Evolutionary conservation across 2,888 invertebrate species (phyloP), one percentile per base, ranked within the genome.

Genomic region (Smittia aterrima): DNA sequence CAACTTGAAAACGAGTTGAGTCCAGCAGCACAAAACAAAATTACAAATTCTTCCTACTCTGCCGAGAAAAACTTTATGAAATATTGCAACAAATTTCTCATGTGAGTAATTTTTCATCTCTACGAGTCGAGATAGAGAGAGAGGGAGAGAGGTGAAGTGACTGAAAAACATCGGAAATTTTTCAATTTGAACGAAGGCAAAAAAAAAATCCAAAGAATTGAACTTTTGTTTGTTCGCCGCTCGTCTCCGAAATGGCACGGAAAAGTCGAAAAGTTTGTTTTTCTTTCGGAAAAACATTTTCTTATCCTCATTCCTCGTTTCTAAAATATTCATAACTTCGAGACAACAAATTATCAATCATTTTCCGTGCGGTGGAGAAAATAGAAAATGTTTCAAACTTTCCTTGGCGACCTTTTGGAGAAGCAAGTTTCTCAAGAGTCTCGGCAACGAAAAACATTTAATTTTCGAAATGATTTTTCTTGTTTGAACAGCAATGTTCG

Each of bases 301-400:
- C 4, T 58, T 22, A 16, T 47, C 32, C 32, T 32, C 32, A 3
- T 16, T 38, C 4, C 13, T 47, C 13, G 13, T 7, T 47, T 47
- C 20, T 22, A 22, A 58, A 58, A 20, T 58, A 58, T 58, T 58
- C 58, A 58, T 58, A 58, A 58, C 58, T 58, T 58, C 58, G n/a
- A 47, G n/a, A 58, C 58, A 58, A 58, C 58, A 58, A 58, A 58
- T 58, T 58, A 58, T 58, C 58, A 58, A 58, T 58, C 58, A 58
- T 7, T 58, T 58, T 47, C n/a, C 47, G 3, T 47, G 47, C 47
- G 13, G 13, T 11, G 47, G 47, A 9, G 32, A 32, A 9, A 32
- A 32, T 32, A 32, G 58, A 58, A 58, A 58, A 58, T 3, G 22
- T 58, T 47, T 11, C 4, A 47, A 58, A 58, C 20, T 58, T 58